A percentile compares a stretch with the other conserved stretches of the same genome.
phyloP scores from a whole-genome alignment of 2,888 invertebrate species.

The Galerucella calmariensis region DNA sequence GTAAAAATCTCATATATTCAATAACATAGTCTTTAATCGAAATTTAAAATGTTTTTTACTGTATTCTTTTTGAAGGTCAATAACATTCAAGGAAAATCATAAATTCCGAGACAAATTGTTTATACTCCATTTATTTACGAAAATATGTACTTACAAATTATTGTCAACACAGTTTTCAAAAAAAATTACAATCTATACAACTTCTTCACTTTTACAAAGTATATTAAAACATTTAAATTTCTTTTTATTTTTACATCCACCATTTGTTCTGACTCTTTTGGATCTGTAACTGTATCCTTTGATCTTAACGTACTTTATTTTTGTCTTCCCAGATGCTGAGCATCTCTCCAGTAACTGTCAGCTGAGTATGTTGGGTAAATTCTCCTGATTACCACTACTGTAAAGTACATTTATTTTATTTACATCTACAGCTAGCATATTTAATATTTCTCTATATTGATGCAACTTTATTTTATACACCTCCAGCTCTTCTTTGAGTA shows the following conservation, averaged over 20 bases:
- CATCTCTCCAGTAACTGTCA: neutral
- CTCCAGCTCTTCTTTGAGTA: conserved; percentile 62
- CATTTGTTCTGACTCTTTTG: neutral
- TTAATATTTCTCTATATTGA: conserved; percentile 4
- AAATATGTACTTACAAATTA: neutral
- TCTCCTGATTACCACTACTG: neutral
- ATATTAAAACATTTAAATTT: neutral
- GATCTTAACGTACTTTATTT: neutral
- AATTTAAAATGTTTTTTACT: too few relatives aligned
- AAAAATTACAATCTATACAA: neutral
- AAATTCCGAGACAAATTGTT: too few relatives aligned
- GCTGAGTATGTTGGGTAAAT: neutral
- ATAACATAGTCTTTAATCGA: too few relatives aligned
- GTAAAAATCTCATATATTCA: too few relatives aligned
- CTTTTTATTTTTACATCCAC: neutral
- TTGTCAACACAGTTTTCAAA: neutral
- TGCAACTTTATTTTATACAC: conserved; percentile 53
- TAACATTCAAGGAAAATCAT: too few relatives aligned
- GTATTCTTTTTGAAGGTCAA: too few relatives aligned
- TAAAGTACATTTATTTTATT: neutral
- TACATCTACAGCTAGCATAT: neutral
- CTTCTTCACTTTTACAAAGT: neutral
- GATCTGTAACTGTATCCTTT: neutral
- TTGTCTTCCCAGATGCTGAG: neutral
- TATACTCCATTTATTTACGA: too few relatives aligned